Evolutionary conservation across 2,797 vertebrate genomes (phyloP).

Genomic region (Ptychadena robeensis): DNA sequence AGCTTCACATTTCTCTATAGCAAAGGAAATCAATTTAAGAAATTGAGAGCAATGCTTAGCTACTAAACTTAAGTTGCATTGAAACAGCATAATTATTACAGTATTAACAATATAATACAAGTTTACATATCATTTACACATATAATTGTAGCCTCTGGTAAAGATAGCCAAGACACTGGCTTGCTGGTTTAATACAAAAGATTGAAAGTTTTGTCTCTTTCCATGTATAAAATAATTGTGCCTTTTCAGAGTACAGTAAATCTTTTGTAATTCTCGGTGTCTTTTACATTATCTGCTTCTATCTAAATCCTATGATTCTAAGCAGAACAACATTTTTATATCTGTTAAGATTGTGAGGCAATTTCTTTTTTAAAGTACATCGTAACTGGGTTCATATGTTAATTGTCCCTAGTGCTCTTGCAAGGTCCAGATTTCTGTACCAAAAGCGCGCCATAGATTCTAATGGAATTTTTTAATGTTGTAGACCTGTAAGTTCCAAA

Average conservation of each 20-base stretch:
- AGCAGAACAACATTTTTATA: neutral
- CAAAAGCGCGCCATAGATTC: no score
- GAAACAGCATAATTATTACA: conserved; percentile 37
- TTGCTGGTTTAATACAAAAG: neutral
- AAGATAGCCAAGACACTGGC: neutral
- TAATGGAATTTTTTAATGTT: no score
- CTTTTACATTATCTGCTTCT: neutral
- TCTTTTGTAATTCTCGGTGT: neutral
- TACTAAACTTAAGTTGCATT: conserved; percentile 59
- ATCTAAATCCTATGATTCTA: neutral
- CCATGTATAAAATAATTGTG: neutral
- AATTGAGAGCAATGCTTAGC: conserved; percentile 65
- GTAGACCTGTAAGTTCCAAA: no score
- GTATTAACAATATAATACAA: conserved; percentile 39
- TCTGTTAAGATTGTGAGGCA: no score
- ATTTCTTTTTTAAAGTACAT: no score
- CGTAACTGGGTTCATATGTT: no score
- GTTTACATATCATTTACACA: conserved; percentile 54
- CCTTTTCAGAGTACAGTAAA: neutral
- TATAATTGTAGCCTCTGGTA: conserved; percentile 36
- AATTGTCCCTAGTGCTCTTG: no score
- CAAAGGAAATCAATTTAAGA: conserved; percentile 70
- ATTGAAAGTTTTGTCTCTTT: neutral
- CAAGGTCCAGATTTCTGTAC: no score
- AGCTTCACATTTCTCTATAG: conserved; percentile 64